phyloP scores from a whole-genome alignment of 2,113 vertebrate genomes.

The Mastomys natalensis region DNA sequence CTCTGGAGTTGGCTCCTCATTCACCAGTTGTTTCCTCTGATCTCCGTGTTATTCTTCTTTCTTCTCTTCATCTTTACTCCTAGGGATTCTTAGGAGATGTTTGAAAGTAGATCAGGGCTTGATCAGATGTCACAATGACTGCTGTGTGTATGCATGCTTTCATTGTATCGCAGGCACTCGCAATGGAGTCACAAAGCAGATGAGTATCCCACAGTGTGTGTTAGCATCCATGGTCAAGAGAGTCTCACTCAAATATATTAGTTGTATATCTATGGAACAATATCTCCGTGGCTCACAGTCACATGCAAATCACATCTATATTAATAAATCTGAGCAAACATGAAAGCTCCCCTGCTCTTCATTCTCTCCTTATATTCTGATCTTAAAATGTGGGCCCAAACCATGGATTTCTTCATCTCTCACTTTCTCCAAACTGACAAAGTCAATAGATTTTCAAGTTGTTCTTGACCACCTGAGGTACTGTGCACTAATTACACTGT shows the following conservation, averaged over 20 bases:
- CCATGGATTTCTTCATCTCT: background rate
- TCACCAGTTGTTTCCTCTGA: background rate
- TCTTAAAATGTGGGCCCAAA: background rate
- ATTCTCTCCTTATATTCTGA: background rate
- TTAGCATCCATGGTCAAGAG: background rate
- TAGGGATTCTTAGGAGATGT: background rate
- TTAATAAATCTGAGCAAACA: background rate
- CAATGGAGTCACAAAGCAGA: background rate
- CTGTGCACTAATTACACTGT: conserved; percentile 35
- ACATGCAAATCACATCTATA: background rate
- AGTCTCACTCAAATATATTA: background rate
- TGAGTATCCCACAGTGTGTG: background rate
- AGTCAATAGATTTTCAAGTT: background rate
- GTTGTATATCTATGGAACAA: background rate
- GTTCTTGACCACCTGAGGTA: background rate
- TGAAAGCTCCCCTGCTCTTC: background rate
- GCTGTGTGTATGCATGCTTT: background rate
- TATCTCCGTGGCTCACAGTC: background rate
- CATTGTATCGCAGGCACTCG: background rate
- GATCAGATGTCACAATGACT: background rate
- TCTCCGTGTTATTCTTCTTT: background rate
- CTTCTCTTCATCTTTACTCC: background rate
- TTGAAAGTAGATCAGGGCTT: background rate
- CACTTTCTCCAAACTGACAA: background rate
- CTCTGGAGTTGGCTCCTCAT: background rate